Evolutionary conservation across 2,797 vertebrate species (phyloP), one percentile per base, ranked within the genome.

Genomic region (Eulemur coronatus): DNA sequence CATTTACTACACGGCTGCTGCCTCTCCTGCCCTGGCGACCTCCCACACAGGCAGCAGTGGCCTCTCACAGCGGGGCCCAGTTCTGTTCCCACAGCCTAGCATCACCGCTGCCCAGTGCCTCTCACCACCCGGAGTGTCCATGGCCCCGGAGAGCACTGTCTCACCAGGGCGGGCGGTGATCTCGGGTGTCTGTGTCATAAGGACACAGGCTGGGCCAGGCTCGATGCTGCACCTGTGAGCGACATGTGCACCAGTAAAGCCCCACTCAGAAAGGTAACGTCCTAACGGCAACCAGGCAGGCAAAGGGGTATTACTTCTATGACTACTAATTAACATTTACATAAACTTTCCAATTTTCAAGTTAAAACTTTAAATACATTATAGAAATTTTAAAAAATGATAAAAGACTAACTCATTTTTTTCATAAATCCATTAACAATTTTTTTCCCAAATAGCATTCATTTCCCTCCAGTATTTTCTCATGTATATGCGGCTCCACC

Each of bases 401-500:
- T 5, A 15, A 28, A 57, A 67, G 57, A 76, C 4, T 50, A 13
- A 41, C 15, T 20, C 43, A 85, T 22, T 57, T 82, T 67, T 80
- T 43, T 46, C 11, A 61, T 63, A 72, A 90, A 84, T 48, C n/a
- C 22, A 69, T 63, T 14, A 57, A 73, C 24, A 75, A 89, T 43
- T 35, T 18, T 22, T 80, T 87, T 92, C 50, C n/a, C 55, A 65
- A 72, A 69, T 33, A 6, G 35, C 30, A 55, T 48, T 75, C 72
- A 22, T 22, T 75, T 72, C 67, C 63, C 35, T 67, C 41, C 9
- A 65, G 38, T 7, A 35, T 67, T 69, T 85, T 89, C 33, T 63
- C 69, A 35, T 3, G 4, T 33, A 63, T 0, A 5, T 26, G 46
- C 33, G 33, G n/a, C 15, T 59, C 63, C 0, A 3, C 22, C 12